Evolutionary conservation across 1,140 invertebrate genomes (phyloP), one percentile per base, ranked within the genome.

Genomic region (Trichonephila clavata): DNA sequence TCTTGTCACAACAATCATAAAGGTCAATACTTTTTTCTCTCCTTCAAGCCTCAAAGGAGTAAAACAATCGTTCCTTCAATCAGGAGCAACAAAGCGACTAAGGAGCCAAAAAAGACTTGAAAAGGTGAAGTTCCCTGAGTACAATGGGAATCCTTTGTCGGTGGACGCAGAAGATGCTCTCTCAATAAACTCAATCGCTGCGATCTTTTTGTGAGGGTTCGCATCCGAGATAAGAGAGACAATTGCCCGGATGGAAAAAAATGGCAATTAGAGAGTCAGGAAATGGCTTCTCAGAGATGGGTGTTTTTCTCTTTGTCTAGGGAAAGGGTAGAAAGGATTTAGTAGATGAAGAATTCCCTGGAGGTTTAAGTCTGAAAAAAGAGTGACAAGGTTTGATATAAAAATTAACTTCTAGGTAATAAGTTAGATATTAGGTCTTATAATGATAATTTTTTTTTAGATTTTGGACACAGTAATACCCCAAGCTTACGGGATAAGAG

Each of bases 241-340:
- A 20, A 63, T 63, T 63, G 50, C 10, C 50, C 7, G 50, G 50
- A 50, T 50, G 50, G 63, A 21, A 8, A 13, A 68, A 68, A 68
- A 68, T 32, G 27, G 71, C 71, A 77, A 77, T 77, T 77, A 77
- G 71, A 77, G 13, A 77, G 71, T 39, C 71, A 39, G 71, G 71
- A 77, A 77, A 16, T 77, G 71, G 10, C 27, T 77, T 27, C 18
- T 77, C 27, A 7, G 71, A 14, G 18, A 77, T 32, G 18, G 3
- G 18, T 77, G 68, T 14, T 4, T 13, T 39, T 32, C 32, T 77
- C 27, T 77, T 77, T 20, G 18, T 77, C 32, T 18, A 18, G 16
- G 16, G 27, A 39, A 77, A 77, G 71, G 71, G 27, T 77, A 7
- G 71, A 68, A 68, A 68, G 65, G n/a, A 10, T 50, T 7, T 50